Evolutionary conservation across 1,140 invertebrate genomes (phyloP).

Genomic region (Ptiloglossa arizonensis): DNA sequence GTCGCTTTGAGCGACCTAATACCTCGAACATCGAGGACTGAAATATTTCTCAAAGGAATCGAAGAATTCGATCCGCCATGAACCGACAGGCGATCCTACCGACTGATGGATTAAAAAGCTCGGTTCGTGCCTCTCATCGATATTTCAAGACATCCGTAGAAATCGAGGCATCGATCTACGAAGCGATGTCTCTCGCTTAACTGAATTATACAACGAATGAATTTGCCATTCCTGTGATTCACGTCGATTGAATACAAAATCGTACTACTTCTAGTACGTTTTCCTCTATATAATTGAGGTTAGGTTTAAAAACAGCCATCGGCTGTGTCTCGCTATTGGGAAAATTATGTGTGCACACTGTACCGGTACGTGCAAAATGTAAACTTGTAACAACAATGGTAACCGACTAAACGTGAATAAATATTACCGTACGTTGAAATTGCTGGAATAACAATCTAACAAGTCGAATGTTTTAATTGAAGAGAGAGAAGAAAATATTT

Average conservation of each 20-base stretch:
- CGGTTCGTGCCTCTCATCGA: slow-evolving; percentile 18
- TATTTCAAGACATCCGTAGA: slow-evolving; percentile 44
- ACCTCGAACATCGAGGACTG: background rate
- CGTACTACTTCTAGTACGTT: too few relatives aligned
- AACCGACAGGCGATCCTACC: background rate
- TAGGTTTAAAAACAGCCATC: too few relatives aligned
- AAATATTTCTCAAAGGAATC: slow-evolving; percentile 27
- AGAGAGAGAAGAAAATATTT: too few relatives aligned
- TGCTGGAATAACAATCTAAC: too few relatives aligned
- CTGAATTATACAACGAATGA: slow-evolving; percentile 13
- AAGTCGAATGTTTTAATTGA: too few relatives aligned
- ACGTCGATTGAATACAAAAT: too few relatives aligned
- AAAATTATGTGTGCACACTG: too few relatives aligned
- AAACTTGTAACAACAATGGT: background rate
- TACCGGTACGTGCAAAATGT: too few relatives aligned
- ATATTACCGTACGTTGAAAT: background rate
- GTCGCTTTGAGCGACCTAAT: background rate
- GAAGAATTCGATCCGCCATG: slow-evolving; percentile 26
- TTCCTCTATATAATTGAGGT: too few relatives aligned
- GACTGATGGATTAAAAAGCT: slow-evolving; percentile 24
- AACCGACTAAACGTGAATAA: background rate
- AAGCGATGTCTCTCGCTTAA: background rate
- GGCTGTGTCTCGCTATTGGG: too few relatives aligned
- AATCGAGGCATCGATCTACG: slow-evolving; percentile 8
- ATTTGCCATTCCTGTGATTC: background rate